Percentiles rank a stretch among this genome's conserved stretches.
Evolutionary conservation across 2,113 vertebrate species (phyloP).

Genomic region (Pogonocichla stellata): DNA sequence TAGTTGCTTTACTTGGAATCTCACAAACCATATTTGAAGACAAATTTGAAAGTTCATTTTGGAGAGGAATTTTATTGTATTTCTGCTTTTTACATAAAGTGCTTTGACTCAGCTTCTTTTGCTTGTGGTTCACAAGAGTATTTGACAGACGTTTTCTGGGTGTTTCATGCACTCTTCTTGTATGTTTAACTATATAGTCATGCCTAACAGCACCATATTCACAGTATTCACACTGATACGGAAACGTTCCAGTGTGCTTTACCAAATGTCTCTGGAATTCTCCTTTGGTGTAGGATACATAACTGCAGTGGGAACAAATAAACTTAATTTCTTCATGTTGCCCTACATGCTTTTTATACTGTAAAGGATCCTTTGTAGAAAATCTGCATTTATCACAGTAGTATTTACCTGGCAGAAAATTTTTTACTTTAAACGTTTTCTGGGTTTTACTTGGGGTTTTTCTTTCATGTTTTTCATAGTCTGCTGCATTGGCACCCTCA

Average conservation of each 20-base stretch:
- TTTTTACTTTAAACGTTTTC: slow-evolving; percentile 71
- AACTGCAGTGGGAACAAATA: slow-evolving; percentile 83
- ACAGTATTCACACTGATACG: slow-evolving; percentile 86
- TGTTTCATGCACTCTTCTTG: slow-evolving; percentile 82
- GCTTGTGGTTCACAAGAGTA: slow-evolving; percentile 15
- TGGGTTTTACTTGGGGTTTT: neutral
- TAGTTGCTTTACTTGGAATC: neutral
- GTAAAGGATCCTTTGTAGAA: slow-evolving; percentile 81
- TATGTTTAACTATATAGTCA: slow-evolving; percentile 90
- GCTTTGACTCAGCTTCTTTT: slow-evolving; percentile 33
- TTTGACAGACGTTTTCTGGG: slow-evolving; percentile 28
- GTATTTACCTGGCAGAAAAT: slow-evolving; percentile 74
- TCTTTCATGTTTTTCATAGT: slow-evolving; percentile 24
- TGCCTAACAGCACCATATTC: slow-evolving; percentile 89
- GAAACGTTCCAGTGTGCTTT: slow-evolving; percentile 84
- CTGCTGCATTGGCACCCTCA: neutral
- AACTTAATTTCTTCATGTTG: slow-evolving; percentile 85
- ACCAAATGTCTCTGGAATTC: slow-evolving; percentile 89
- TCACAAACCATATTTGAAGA: slow-evolving; percentile 23
- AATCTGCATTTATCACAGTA: slow-evolving; percentile 86
- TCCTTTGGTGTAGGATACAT: slow-evolving; percentile 84
- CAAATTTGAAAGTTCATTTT: neutral
- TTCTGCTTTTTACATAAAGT: slow-evolving; percentile 45
- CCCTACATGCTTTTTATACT: slow-evolving; percentile 77
- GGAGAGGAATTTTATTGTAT: neutral